Conservation (phyloP, 2,113 vertebrate species). For the Spea multiplicata region DNA sequence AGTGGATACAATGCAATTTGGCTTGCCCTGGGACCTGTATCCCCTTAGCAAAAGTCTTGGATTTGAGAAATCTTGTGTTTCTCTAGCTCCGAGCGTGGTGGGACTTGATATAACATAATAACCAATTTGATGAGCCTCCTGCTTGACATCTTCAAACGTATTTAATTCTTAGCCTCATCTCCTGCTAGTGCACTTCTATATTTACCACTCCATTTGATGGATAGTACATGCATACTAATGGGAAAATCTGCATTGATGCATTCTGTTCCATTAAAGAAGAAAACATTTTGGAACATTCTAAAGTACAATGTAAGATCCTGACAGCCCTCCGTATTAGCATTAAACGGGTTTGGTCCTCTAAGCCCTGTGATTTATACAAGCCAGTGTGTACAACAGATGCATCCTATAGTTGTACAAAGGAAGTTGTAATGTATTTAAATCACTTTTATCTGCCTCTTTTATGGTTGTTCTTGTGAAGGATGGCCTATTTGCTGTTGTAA, state of each 20-base stretch:
- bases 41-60: no score
- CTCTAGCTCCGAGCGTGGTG: background rate
- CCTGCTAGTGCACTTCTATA: background rate
- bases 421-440: constrained; percentile 38
- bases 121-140: background rate
- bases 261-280: background rate
- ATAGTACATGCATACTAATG: background rate
- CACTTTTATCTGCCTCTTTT: constrained; percentile 46
- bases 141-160: background rate
- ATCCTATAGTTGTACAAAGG: constrained; percentile 23
- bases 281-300: background rate
- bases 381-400: constrained; percentile 37
- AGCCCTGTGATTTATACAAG: constrained; percentile 30
- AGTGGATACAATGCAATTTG: no score
- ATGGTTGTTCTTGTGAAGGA: constrained; percentile 34
- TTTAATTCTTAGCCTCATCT: background rate
- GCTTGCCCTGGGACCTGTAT: no score
- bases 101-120: background rate
- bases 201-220: background rate
- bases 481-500: constrained; percentile 46
- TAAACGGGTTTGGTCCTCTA: constrained; percentile 12
- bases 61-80: background rate
- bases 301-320: background rate
- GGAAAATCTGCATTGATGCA: background rate
- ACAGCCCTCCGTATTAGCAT: background rate